Evolutionary conservation across 1,140 invertebrate genomes (phyloP), one percentile per base, ranked within the genome.

Genomic region (Papilio polyxenes): DNA sequence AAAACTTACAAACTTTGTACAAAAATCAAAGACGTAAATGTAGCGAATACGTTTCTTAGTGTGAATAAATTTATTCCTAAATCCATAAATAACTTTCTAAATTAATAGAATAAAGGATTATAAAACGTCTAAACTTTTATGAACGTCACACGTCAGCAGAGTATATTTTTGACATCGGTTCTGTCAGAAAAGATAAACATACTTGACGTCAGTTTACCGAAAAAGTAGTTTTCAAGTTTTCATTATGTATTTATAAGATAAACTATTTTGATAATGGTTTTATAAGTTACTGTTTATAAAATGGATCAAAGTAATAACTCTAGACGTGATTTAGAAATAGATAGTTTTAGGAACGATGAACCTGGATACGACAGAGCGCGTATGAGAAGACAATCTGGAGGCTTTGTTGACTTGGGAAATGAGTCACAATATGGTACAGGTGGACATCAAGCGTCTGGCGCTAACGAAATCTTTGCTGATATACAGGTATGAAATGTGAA

Each of bases 381-480:
- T 81, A 93, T 93, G 90, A 89, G 93, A 84, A 91, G 93, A 87
- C 92, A 93, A 87, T 96, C 95, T 11, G 96, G 96, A 83, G 96
- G 96, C 37, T 97, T 97, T 87, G 96, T 97, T 37, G 96, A 96
- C 89, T 93, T 96, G 62, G 96, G 96, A n/a, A 96, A 96, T 94
- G 96, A 96, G 90, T 96, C 96, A 95, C 96, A 96, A 86, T 96
- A 97, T 92, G 96, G 96, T 79, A 95, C 96, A 69, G 97, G 97
- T 88, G 97, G 97, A 51, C 97, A 98, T 91, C 97, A 97, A 93
- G 96, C 96, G n/a, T 97, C 97, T 65, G 97, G 97, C 82, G 96
- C 96, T 37, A 98, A 98, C 94, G 98, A 98, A 94, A 95, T 98
- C 56, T 98, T 98, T 93, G 97, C 97, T 31, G 97, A 98, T 91